Base-by-base conservation (phyloP, 2,113 vertebrate genomes). In the Alosa alosa region DNA sequence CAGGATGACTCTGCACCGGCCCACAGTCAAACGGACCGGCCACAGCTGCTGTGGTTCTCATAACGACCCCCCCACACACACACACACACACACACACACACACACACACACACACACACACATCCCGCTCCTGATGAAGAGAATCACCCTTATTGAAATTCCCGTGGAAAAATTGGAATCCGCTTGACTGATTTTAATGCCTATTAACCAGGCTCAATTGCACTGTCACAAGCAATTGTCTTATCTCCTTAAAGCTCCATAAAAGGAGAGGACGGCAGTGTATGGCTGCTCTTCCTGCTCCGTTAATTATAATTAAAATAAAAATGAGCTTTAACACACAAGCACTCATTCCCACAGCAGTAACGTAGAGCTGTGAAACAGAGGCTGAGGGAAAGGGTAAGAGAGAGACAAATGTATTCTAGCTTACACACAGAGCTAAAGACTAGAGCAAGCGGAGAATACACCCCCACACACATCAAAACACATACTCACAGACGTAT, bases 181-280 rank as follows among this genome's bases (percentile, higher is more conserved):
- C 85, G 92, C 90, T 91, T 92, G 92, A 89, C 90, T 91, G 91
- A 90, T 92, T 93, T 92, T 91, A 92, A 91, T 92, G 93, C 90
- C 91, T 90, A 92, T 93, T 94, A 93, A 92, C 88, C 91, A 94
- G 87, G 93, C 93, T 94, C 93, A 94, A 94, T 94, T 94, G 92
- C 92, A 85, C 92, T 92, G 93, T 93, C 92, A 94, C 93, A 94
- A 93, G 93, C 93, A 93, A 95, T 93, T 94, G 93, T 94, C 92
- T 93, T 93, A 95, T 95, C 93, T 91, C 88, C 88, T 92, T 88
- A 92, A 93, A 94, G 88, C 87, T 88, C 92, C 90, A 92, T 92
- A 94, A 93, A 93, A 93, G 88, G 88, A 91, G 92, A 91, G 60
- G 92, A 92, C 91, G 89, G 92, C 91, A 90, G 92, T 91, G 93